These are phyloP conservation scores for Drosophila mulleri DNA, from an alignment of 2,888 invertebrate genomes.

Conservation along the genomic window DNA sequence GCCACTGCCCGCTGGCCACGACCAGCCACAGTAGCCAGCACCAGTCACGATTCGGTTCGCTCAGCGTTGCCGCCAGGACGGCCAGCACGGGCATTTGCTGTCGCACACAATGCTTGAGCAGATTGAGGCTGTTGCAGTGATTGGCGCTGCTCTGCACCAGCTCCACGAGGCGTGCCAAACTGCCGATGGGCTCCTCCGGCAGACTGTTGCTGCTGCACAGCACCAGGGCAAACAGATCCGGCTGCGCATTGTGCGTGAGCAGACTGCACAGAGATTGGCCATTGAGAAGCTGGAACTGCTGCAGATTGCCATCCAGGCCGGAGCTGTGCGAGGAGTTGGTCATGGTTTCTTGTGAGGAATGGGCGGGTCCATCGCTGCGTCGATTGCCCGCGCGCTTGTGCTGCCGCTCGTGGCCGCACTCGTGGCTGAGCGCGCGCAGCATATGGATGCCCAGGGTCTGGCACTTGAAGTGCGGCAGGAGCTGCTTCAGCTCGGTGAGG, in stretches of 20 bases:
- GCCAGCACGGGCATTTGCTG: conserved; percentile 81
- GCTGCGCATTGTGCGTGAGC: conserved; percentile 55
- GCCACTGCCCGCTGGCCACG: conserved; percentile 81
- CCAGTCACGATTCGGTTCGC: conserved; percentile 76
- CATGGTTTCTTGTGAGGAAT: not conserved
- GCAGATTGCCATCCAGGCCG: conserved; percentile 68
- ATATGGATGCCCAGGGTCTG: conserved; percentile 80
- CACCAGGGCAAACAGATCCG: conserved; percentile 83
- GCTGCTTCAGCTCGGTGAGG: conserved; percentile 82
- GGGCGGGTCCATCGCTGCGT: conserved; percentile 37
- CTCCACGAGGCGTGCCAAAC: conserved; percentile 69
- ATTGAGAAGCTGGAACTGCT: conserved; percentile 38
- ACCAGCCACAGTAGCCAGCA: conserved; percentile 84
- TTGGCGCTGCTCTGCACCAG: conserved; percentile 67
- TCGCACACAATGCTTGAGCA: conserved; percentile 76
- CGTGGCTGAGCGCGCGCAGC: conserved; percentile 78
- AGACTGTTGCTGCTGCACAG: conserved; percentile 78
- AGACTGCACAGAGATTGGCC: conserved; percentile 56
- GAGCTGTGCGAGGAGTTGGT: conserved; percentile 77
- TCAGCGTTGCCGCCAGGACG: conserved; percentile 80
- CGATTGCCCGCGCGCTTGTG: conserved; percentile 54
- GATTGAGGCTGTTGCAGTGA: conserved; percentile 76
- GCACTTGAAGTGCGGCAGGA: conserved; percentile 74
- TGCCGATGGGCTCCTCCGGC: conserved; percentile 60
- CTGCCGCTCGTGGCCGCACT: conserved; percentile 55